A percentile compares a stretch with the other conserved stretches of the same genome.
phyloP scores from a whole-genome alignment of 2,797 vertebrate species.

The Karalla daura region DNA sequence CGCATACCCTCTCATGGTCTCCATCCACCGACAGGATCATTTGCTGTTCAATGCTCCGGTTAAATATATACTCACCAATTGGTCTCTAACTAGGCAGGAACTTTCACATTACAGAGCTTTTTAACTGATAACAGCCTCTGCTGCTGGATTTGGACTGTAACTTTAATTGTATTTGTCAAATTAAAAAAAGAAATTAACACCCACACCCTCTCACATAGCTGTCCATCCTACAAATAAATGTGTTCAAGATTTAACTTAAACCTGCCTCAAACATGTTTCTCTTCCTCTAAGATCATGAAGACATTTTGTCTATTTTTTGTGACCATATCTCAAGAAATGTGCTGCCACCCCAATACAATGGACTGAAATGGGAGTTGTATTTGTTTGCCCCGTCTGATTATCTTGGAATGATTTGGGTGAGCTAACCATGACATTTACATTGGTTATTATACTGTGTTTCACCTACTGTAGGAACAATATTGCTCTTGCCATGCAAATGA shows the following conservation, averaged over 20 bases:
- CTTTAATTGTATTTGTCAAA: background rate
- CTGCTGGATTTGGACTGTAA: background rate
- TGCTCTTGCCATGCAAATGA: constrained; percentile 1
- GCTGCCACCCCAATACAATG: background rate
- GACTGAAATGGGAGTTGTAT: background rate
- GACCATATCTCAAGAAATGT: background rate
- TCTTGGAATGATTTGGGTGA: background rate
- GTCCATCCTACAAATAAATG: no score
- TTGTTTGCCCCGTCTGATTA: background rate
- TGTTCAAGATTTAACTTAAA: no score
- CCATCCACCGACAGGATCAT: no score
- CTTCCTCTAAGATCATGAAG: background rate
- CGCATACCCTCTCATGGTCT: no score
- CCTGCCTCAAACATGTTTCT: background rate
- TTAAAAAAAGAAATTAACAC: no score
- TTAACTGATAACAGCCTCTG: background rate
- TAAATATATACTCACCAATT: background rate
- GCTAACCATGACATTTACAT: background rate
- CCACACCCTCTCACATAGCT: no score
- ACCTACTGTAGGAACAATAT: background rate
- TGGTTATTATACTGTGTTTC: background rate
- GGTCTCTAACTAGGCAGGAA: background rate
- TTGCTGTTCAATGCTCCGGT: background rate
- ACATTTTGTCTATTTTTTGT: background rate
- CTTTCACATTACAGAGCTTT: background rate